phyloP scores from a whole-genome alignment of 2,113 vertebrate species.

The Puma concolor region DNA sequence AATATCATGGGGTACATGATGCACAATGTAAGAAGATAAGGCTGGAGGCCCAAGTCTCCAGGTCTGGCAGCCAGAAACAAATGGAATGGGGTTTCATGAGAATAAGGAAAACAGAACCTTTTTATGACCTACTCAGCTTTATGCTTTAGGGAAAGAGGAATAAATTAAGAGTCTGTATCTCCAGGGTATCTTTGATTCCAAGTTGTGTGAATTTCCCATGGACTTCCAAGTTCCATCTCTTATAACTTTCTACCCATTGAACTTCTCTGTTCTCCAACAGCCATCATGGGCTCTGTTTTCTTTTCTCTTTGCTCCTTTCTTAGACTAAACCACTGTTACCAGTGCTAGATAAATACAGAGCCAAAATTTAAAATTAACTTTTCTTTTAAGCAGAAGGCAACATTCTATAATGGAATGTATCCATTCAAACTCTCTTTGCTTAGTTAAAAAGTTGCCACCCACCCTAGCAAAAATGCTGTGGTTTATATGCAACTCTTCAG shows the following conservation, averaged over 20 bases:
- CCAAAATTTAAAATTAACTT: neutral
- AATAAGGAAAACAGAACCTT: neutral
- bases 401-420: neutral
- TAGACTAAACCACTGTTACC: neutral
- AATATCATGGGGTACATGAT: neutral
- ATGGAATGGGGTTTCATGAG: neutral
- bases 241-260: neutral
- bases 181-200: neutral
- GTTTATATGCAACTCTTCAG: slow-evolving; percentile 28
- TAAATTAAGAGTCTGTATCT: neutral
- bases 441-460: slow-evolving; percentile 25
- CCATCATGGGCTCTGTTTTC: neutral
- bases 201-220: slow-evolving; percentile 33
- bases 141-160: slow-evolving; percentile 17
- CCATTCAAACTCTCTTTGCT: slow-evolving; percentile 28
- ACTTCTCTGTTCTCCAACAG: neutral
- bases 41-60: neutral
- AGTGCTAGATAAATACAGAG: slow-evolving; percentile 19
- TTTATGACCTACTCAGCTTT: slow-evolving; percentile 3
- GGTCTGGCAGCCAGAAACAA: neutral
- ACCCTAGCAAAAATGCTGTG: neutral
- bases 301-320: slow-evolving; percentile 2
- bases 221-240: neutral
- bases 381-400: neutral
- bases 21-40: neutral